Conservation (phyloP, 2,113 vertebrate genomes). For the Columbina picui region DNA sequence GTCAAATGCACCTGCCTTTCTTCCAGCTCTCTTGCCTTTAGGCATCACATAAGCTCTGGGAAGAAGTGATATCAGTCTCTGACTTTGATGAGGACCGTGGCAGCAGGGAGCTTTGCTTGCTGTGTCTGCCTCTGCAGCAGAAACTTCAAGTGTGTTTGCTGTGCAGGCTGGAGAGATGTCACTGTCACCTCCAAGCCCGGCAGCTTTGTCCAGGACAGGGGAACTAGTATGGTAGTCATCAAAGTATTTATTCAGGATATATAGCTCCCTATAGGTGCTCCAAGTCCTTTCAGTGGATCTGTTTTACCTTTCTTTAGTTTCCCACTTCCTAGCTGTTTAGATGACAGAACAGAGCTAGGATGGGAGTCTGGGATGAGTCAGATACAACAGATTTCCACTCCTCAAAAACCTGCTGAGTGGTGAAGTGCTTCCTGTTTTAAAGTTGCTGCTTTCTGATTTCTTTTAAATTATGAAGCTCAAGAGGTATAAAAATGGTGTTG, state of each 20-base stretch:
- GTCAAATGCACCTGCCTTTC: background rate
- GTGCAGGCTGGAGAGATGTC: background rate
- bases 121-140: background rate
- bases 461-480: background rate
- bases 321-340: background rate
- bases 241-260: background rate
- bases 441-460: background rate
- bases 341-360: background rate
- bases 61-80: background rate
- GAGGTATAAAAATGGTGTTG: background rate
- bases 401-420: background rate
- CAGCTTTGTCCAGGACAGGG: background rate
- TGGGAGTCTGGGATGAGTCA: background rate
- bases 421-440: background rate
- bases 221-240: background rate
- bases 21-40: background rate
- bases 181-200: background rate
- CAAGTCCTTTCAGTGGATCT: background rate
- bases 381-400: background rate
- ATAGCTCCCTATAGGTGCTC: background rate
- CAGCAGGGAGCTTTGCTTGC: background rate
- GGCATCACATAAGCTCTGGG: background rate
- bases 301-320: background rate
- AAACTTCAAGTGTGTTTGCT: fast-evolving
- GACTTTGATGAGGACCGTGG: background rate